Conservation (phyloP, 2,113 vertebrate species). For the Haplotaxodon microlepis region DNA sequence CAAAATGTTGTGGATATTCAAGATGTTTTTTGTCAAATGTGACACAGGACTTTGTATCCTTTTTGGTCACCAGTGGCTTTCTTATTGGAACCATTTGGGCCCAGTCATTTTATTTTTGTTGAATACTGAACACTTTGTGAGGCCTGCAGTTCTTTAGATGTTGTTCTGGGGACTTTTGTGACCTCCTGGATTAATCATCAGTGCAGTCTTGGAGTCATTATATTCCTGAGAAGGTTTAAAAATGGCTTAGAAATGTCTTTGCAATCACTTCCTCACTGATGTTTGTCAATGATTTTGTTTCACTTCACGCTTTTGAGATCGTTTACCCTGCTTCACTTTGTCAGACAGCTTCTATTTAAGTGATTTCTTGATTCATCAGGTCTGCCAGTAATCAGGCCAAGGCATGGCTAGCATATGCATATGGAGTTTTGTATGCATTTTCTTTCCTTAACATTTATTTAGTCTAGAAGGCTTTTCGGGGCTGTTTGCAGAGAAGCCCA, state of each 20-base stretch:
- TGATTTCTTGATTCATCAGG: background rate
- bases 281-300: background rate
- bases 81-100: background rate
- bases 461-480: background rate
- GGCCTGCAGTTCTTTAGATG: background rate
- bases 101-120: background rate
- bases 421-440: background rate
- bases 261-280: background rate
- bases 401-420: background rate
- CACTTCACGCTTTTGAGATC: background rate
- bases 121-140: background rate
- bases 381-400: background rate
- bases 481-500: background rate
- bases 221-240: background rate
- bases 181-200: background rate
- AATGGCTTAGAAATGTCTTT: background rate
- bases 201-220: background rate
- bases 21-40: background rate
- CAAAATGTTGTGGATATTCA: background rate
- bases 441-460: accelerated
- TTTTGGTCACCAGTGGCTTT: background rate
- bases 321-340: background rate
- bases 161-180: background rate
- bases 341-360: background rate
- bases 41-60: background rate